Percentiles rank a stretch among this genome's conserved stretches.
phyloP scores from a whole-genome alignment of 2,888 invertebrate species.

The Cheilosia soror region DNA sequence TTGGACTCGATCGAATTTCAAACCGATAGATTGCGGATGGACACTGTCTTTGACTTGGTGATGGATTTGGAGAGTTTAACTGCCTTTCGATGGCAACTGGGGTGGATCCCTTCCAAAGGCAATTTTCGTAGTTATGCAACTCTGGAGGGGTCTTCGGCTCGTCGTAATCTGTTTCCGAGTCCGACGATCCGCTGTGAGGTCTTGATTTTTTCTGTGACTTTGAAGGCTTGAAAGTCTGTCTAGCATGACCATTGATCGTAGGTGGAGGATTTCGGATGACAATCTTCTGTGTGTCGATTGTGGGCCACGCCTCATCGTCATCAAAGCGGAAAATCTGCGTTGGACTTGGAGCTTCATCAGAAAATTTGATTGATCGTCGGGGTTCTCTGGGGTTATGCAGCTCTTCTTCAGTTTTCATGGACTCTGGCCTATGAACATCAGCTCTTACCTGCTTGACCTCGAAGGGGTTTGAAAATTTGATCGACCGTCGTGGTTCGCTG shows the following conservation, averaged over 20 bases:
- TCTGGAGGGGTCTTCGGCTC: constrained; percentile 4
- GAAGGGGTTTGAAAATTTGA: constrained; percentile 47
- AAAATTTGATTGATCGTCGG: constrained; percentile 78
- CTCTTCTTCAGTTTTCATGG: constrained; percentile 14
- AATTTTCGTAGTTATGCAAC: neutral
- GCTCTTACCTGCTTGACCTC: constrained; percentile 36
- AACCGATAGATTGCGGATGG: constrained; percentile 24
- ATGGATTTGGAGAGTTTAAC: neutral
- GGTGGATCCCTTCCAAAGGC: neutral
- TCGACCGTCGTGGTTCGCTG: constrained; percentile 39
- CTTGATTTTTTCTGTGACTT: constrained; percentile 17
- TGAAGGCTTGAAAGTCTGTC: neutral
- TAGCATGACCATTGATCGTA: neutral
- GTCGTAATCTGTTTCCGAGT: constrained; percentile 32
- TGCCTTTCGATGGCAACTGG: neutral
- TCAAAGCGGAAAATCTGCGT: constrained; percentile 59
- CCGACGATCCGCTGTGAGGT: constrained; percentile 28
- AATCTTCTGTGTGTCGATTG: constrained; percentile 18
- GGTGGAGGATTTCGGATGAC: neutral
- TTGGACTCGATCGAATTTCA: constrained; percentile 20
- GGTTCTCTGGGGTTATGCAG: constrained; percentile 25
- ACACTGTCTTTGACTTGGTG: constrained; percentile 11
- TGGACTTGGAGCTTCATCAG: constrained; percentile 76
- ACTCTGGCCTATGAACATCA: constrained; percentile 33
- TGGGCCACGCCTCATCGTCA: constrained; percentile 21